These are phyloP conservation scores for Dunckerocampus dactyliophorus DNA, from an alignment of 2,113 vertebrate species.

Conservation along the genomic window DNA sequence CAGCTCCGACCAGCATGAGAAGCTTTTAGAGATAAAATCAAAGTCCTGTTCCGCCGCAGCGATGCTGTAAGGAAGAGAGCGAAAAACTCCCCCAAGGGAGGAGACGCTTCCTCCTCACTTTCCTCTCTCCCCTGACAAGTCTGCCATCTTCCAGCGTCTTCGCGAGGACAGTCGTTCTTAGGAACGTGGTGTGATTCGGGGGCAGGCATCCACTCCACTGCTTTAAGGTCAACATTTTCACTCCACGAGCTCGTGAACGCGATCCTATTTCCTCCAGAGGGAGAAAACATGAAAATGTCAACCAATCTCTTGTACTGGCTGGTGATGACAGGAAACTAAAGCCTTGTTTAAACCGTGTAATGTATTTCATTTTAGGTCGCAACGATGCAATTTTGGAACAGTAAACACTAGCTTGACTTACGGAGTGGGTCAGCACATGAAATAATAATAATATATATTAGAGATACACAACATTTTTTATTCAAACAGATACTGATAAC, in stretches of 20 bases:
- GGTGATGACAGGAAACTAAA: too few relatives aligned
- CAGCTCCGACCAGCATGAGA: not conserved
- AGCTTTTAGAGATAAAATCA: not conserved
- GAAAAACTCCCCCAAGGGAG: slow-evolving; percentile 6
- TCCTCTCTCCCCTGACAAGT: slow-evolving; percentile 6
- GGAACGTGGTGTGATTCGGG: slow-evolving; percentile 31
- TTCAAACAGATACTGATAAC: too few relatives aligned
- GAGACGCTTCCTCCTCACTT: slow-evolving; percentile 6
- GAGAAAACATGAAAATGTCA: slow-evolving; percentile 41
- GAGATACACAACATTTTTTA: too few relatives aligned
- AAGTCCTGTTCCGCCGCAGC: not conserved
- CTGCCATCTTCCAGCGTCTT: slow-evolving; percentile 1
- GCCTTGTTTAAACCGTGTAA: too few relatives aligned
- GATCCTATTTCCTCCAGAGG: slow-evolving; percentile 8
- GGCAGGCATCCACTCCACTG: slow-evolving; percentile 4
- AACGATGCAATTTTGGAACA: too few relatives aligned
- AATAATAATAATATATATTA: too few relatives aligned
- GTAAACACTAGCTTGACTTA: too few relatives aligned
- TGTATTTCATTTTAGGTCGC: too few relatives aligned
- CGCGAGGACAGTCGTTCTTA: slow-evolving; percentile 3
- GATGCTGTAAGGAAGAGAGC: slow-evolving; percentile 4
- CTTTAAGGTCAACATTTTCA: slow-evolving; percentile 18
- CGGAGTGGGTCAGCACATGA: too few relatives aligned
- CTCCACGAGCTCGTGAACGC: slow-evolving; percentile 21
- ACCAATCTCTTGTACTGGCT: too few relatives aligned